Conservation (phyloP, 2,797 vertebrate species). For the Cossypha caffra region DNA sequence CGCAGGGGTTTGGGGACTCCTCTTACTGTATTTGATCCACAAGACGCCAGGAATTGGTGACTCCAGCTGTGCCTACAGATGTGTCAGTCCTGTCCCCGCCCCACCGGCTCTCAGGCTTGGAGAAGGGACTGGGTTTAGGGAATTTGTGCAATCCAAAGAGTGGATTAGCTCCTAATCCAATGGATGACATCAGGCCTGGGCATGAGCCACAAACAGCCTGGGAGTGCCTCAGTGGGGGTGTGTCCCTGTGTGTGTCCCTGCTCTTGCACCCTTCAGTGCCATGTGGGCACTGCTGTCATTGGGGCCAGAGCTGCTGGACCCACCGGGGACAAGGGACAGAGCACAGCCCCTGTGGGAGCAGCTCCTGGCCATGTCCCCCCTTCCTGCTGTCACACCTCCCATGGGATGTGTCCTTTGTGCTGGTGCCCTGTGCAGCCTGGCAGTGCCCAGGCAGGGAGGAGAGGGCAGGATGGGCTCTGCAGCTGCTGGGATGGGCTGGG, state of each 20-base stretch:
- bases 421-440: not conserved
- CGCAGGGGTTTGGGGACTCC: fast-evolving
- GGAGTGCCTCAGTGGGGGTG: fast-evolving
- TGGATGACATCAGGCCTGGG: not conserved
- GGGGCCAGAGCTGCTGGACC: not conserved
- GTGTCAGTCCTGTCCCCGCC: not conserved
- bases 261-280: not conserved
- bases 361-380: fast-evolving
- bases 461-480: not conserved
- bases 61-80: not conserved
- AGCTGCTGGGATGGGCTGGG: not conserved
- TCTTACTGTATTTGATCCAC: fast-evolving
- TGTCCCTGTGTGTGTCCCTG: not conserved
- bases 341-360: not conserved
- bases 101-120: fast-evolving
- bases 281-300: fast-evolving
- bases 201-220: not conserved
- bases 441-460: not conserved
- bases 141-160: not conserved
- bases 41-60: not conserved
- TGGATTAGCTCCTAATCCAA: not conserved
- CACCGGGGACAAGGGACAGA: fast-evolving
- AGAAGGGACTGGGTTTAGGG: not conserved
- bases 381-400: not conserved
- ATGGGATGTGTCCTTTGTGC: fast-evolving